Percentiles rank a stretch among this genome's conserved stretches.
These are phyloP conservation scores for Heliconius erato DNA, from an alignment of 2,888 invertebrate genomes.

Conservation along the genomic window DNA sequence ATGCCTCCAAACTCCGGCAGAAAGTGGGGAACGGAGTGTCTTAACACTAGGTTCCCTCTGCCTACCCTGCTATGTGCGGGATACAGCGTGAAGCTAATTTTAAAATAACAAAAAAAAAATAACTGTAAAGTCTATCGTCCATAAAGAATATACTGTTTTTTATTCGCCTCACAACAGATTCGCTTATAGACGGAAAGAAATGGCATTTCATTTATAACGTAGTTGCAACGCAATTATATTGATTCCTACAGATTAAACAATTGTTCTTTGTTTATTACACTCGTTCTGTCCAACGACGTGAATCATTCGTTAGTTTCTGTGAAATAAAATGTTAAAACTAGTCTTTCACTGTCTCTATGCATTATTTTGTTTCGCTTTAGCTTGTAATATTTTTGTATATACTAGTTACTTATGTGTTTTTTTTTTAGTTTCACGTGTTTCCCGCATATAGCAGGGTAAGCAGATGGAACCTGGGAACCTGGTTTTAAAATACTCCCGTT, in stretches of 20 bases:
- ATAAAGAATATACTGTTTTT: neutral
- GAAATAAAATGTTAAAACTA: conserved; percentile 13
- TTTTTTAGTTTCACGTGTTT: no score
- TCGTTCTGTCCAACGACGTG: conserved; percentile 22
- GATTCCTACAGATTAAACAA: conserved; percentile 31
- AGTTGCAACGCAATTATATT: conserved; percentile 26
- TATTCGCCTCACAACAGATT: neutral
- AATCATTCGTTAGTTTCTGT: conserved; percentile 28
- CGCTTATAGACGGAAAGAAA: conserved; percentile 13
- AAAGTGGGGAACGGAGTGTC: no score
- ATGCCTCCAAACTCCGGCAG: no score
- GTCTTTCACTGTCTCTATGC: neutral
- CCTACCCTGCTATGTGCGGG: no score
- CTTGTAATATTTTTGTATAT: neutral
- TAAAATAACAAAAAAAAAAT: neutral
- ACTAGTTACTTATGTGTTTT: neutral
- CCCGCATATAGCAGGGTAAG: no score
- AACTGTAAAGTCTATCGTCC: neutral
- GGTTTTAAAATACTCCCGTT: no score
- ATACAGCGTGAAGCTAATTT: no score
- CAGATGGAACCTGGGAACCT: no score
- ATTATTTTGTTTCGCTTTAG: neutral
- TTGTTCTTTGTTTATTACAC: conserved; percentile 30
- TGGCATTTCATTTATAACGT: conserved; percentile 23
- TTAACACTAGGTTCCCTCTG: neutral